These are phyloP conservation scores for Tetramorium alpestre DNA, from an alignment of 1,140 invertebrate species.

Conservation along the genomic window DNA sequence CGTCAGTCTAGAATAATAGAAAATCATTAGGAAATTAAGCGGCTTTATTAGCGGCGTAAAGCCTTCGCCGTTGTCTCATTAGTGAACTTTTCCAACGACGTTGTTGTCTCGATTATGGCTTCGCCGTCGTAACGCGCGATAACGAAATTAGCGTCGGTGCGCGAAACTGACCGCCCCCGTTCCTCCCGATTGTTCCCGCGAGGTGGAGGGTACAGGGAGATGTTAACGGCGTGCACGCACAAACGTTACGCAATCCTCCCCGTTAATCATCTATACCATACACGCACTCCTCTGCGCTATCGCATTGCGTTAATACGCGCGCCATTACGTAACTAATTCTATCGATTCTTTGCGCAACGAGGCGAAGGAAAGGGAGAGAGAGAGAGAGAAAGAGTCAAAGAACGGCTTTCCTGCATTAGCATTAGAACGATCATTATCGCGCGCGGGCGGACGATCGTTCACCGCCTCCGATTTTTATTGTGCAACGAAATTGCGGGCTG, in stretches of 20 bases:
- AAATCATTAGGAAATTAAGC: neutral
- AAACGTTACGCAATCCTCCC: slow-evolving; percentile 47
- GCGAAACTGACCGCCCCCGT: slow-evolving; percentile 15
- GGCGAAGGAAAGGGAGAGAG: neutral
- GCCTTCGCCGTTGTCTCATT: neutral
- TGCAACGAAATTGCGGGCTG: slow-evolving; percentile 33
- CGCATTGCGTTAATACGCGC: neutral
- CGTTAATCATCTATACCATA: slow-evolving; percentile 58
- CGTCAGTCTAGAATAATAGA: neutral
- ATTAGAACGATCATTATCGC: slow-evolving; percentile 27
- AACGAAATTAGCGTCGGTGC: slow-evolving; percentile 53
- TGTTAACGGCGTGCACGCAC: slow-evolving; percentile 44
- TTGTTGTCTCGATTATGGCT: slow-evolving; percentile 19
- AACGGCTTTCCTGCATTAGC: slow-evolving; percentile 18
- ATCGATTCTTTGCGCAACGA: slow-evolving; percentile 39
- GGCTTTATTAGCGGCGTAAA: neutral
- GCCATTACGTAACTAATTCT: slow-evolving; percentile 25
- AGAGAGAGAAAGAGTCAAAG: neutral
- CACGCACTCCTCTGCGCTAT: slow-evolving; percentile 5
- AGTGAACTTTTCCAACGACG: neutral
- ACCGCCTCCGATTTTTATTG: slow-evolving; percentile 54
- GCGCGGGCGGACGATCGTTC: slow-evolving; percentile 16
- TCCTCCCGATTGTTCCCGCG: neutral
- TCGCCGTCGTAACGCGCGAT: slow-evolving; percentile 4
- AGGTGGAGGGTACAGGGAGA: neutral